Evolutionary conservation across 2,888 invertebrate genomes (phyloP).

Genomic region (Apamea anceps): DNA sequence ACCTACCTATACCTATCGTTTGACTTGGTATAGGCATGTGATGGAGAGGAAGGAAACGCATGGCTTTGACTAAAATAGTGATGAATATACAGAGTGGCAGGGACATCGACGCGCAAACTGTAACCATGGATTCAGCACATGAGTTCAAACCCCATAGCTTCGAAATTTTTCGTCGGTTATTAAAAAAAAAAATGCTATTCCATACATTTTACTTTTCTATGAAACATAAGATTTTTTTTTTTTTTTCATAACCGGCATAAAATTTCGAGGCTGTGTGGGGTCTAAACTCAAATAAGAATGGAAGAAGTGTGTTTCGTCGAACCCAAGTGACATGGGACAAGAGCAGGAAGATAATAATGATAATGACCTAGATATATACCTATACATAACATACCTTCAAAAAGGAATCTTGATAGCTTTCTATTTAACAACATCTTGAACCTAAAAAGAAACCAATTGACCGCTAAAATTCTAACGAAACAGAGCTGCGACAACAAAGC

Average conservation of each 20-base stretch:
- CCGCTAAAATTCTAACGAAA: background rate
- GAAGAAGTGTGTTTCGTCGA: background rate
- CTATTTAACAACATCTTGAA: background rate
- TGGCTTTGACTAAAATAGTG: background rate
- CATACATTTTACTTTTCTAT: no score
- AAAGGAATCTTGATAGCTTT: background rate
- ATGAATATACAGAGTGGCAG: no score
- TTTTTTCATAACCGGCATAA: no score
- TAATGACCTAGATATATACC: background rate
- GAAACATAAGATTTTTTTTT: no score
- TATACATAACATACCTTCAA: background rate
- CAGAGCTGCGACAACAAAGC: background rate
- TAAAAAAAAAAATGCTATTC: no score
- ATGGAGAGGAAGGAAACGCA: background rate
- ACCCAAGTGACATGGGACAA: background rate
- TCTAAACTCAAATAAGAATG: no score
- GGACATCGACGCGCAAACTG: no score
- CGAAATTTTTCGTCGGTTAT: no score
- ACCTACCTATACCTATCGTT: no score
- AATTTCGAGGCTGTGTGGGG: no score
- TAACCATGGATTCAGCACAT: no score
- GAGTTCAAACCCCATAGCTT: no score
- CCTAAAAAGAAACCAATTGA: background rate
- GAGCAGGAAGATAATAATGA: background rate
- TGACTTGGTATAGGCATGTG: background rate